phyloP scores from a whole-genome alignment of 2,113 vertebrate species.

The Holacanthus passer region DNA sequence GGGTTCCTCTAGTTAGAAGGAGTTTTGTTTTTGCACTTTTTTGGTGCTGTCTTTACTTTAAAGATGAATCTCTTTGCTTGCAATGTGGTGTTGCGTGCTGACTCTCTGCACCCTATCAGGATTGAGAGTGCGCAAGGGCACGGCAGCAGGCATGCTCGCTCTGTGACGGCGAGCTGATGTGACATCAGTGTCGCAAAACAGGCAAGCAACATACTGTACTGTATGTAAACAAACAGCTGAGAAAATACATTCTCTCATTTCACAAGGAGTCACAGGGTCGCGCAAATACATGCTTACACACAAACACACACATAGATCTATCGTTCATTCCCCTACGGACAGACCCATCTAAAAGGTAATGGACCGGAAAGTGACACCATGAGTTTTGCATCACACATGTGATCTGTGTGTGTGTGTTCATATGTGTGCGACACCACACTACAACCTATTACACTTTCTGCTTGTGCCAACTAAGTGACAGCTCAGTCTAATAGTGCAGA shows the following conservation, averaged over 20 bases:
- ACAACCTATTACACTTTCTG: conserved; percentile 10
- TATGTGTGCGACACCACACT: not conserved
- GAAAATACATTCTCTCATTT: conserved; percentile 35
- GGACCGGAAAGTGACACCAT: conserved; percentile 61
- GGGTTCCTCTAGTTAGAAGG: not conserved
- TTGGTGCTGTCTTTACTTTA: not conserved
- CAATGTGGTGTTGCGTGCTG: conserved; percentile 1
- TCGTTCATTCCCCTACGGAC: conserved; percentile 43
- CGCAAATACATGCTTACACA: conserved; percentile 11
- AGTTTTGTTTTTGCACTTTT: conserved; percentile 10
- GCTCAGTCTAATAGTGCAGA: conserved; percentile 2
- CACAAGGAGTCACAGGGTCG: conserved; percentile 29
- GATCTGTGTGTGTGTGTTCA: not conserved
- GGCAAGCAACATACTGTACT: conserved; percentile 39
- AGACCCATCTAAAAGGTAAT: conserved; percentile 55
- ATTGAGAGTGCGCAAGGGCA: conserved; percentile 18
- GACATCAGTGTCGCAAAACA: conserved; percentile 40
- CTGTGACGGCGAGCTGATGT: conserved; percentile 20
- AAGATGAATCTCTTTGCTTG: not conserved
- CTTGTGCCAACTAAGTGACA: conserved; percentile 2
- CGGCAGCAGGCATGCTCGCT: conserved; percentile 7
- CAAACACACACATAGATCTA: conserved; percentile 24
- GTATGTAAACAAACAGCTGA: conserved; percentile 50
- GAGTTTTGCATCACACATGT: not conserved
- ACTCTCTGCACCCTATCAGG: conserved; percentile 8